A percentile compares a stretch with the other conserved stretches of the same genome.
These are phyloP conservation scores for Drosophila elegans DNA, from an alignment of 1,140 invertebrate species.

Conservation along the genomic window DNA sequence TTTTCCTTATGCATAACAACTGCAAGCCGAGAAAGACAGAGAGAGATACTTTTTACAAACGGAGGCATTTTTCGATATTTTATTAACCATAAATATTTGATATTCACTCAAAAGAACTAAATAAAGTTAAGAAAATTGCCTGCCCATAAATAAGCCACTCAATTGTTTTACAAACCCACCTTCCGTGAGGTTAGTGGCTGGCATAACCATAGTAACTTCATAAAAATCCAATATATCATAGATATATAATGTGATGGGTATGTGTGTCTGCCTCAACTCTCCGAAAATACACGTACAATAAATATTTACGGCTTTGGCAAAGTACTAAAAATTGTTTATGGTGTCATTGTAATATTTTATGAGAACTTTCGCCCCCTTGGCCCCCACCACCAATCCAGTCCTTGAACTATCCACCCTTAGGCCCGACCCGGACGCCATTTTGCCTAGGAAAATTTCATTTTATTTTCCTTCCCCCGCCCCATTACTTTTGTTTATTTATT, in stretches of 20 bases:
- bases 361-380: conserved; percentile 54
- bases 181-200: not conserved
- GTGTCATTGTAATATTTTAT: conserved; percentile 84
- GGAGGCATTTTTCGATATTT: conserved; percentile 59
- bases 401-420: conserved; percentile 16
- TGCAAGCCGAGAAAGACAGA: conserved; percentile 86
- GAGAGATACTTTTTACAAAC: conserved; percentile 53
- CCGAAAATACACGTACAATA: conserved; percentile 61
- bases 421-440: conserved; percentile 21
- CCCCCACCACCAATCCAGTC: conserved; percentile 1
- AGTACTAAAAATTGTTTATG: conserved; percentile 83
- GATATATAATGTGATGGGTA: conserved; percentile 28
- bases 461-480: conserved; percentile 29
- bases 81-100: conserved; percentile 77
- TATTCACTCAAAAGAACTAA: conserved; percentile 19
- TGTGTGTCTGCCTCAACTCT: conserved; percentile 16
- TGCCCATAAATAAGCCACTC: conserved; percentile 67
- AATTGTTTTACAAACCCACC: conserved; percentile 59
- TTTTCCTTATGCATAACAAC: conserved; percentile 97
- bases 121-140: conserved; percentile 30
- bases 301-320: conserved; percentile 79
- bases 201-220: conserved; percentile 77
- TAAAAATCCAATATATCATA: conserved; percentile 76
- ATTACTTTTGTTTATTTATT: conserved; percentile 42
- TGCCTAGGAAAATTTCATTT: conserved; percentile 42